phyloP scores from a whole-genome alignment of 2,888 invertebrate genomes.

The Drosophila falleni region DNA sequence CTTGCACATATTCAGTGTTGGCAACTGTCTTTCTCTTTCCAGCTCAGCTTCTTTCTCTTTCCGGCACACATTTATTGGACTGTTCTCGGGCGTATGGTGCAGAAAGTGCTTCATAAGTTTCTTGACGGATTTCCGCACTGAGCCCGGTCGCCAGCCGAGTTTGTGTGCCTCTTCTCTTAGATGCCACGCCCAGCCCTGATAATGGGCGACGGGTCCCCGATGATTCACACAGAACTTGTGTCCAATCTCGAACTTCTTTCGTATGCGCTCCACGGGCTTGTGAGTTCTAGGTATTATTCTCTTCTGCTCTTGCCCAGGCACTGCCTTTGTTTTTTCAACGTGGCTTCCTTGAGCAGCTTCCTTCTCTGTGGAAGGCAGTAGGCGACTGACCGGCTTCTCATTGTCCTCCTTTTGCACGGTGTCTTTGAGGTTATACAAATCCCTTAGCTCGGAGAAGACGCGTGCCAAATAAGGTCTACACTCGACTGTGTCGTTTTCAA shows the following conservation, averaged over 20 bases:
- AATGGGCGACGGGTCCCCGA: conserved; percentile 86
- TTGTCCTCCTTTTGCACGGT: conserved; percentile 40
- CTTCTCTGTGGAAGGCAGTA: neutral
- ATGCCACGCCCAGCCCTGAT: conserved; percentile 90
- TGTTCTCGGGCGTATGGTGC: conserved; percentile 70
- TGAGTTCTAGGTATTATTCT: neutral
- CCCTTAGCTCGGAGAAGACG: conserved; percentile 81
- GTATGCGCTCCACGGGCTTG: neutral
- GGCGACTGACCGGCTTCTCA: conserved; percentile 35
- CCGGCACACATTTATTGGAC: conserved; percentile 47
- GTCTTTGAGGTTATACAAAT: conserved; percentile 75
- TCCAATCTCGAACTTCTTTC: neutral
- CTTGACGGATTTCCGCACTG: conserved; percentile 79
- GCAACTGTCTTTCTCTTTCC: conserved; percentile 83
- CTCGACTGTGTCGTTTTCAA: conserved; percentile 41
- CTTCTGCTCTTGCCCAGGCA: neutral
- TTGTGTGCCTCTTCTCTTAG: conserved; percentile 54
- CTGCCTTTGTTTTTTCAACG: neutral
- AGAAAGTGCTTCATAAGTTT: conserved; percentile 83
- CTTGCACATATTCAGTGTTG: conserved; percentile 88
- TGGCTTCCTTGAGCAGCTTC: neutral
- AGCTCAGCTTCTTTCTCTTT: conserved; percentile 79
- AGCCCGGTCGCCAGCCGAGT: conserved; percentile 84
- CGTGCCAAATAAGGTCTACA: conserved; percentile 78
- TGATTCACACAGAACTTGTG: conserved; percentile 50